Evolutionary conservation across 2,888 invertebrate genomes (phyloP), one percentile per base, ranked within the genome.

Genomic region (Scaptomyza polygonia): DNA sequence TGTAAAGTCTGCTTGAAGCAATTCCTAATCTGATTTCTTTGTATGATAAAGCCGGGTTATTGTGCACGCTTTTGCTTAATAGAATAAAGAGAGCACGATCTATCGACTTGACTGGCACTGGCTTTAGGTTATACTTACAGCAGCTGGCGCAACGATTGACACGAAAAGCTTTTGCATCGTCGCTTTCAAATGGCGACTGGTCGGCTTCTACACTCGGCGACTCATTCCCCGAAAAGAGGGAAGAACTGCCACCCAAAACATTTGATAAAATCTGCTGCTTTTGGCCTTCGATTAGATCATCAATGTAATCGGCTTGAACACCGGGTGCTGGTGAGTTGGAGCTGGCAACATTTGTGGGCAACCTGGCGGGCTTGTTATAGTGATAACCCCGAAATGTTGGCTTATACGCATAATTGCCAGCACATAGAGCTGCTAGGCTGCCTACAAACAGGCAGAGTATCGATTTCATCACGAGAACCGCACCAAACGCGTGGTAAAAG

Each of bases 251-350:
- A 51, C 86, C 80, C 42, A 74, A 43, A 7, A 90, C 52, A 29
- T 84, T 84, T 30, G 86, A 77, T 42, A 91, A 77, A 58, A 91
- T 90, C 68, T 79, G 85, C 64, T 90, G 76, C 64, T 90, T 90
- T 3, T 91, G 91, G n/a, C 74, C 77, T 42, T 82, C 81, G 54
- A 91, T 89, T 58, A 91, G 77, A 69, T 91, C 90, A 61, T 89
- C 89, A 43, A 91, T 88, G 67, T 89, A 90, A 67, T 91, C 91
- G 57, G 79, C 80, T 65, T 89, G 88, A 0, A 76, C 74, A 3
- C 62, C 85, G 1, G 68, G 64, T 27, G 57, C 54, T n/a, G 55
- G 29, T 21, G 36, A 11, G 51, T 18, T 29, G 11, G 12, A 9
- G 21, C 55, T 55, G 9, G 12, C 11, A 54, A 42, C 27, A 45